These are phyloP conservation scores for Sebastiscus tertius DNA, from an alignment of 2,797 vertebrate species.

Conservation along the genomic window DNA sequence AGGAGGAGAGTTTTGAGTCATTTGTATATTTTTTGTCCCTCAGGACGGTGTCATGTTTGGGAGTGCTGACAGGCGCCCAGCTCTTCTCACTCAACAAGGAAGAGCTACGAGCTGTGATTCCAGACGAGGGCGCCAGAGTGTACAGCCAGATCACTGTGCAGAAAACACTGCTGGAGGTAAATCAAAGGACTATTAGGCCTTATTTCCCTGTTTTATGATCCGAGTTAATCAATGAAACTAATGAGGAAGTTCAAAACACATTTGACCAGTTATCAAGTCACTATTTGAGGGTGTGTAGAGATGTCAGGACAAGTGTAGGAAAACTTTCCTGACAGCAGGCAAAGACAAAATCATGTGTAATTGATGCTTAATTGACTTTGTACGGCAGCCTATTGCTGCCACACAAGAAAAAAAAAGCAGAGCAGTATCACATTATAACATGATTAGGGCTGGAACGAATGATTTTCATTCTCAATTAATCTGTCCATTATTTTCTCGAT, in stretches of 20 bases:
- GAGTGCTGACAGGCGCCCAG: slow-evolving; percentile 85
- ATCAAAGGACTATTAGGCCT: not conserved
- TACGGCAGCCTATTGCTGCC: too few species aligned
- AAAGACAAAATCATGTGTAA: not conserved
- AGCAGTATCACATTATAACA: too few species aligned
- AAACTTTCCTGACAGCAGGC: not conserved
- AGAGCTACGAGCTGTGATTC: slow-evolving; percentile 85
- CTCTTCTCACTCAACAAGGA: slow-evolving; percentile 89
- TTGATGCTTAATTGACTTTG: not conserved
- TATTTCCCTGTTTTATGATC: not conserved
- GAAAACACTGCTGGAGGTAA: slow-evolving; percentile 87
- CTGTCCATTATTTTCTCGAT: too few species aligned
- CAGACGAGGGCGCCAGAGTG: slow-evolving; percentile 88
- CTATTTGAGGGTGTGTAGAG: not conserved
- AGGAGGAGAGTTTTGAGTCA: not conserved
- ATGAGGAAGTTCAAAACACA: not conserved
- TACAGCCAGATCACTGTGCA: slow-evolving; percentile 91
- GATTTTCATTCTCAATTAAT: too few species aligned
- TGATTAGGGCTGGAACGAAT: too few species aligned
- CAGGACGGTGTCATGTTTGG: slow-evolving; percentile 87
- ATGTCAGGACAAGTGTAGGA: not conserved
- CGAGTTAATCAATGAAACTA: not conserved
- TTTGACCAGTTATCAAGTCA: not conserved
- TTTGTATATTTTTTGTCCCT: not conserved
- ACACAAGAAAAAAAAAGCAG: too few species aligned